Percentiles rank a stretch among this genome's conserved stretches.
Evolutionary conservation across 2,113 vertebrate genomes (phyloP).

Genomic region (Phaetusa simplex): DNA sequence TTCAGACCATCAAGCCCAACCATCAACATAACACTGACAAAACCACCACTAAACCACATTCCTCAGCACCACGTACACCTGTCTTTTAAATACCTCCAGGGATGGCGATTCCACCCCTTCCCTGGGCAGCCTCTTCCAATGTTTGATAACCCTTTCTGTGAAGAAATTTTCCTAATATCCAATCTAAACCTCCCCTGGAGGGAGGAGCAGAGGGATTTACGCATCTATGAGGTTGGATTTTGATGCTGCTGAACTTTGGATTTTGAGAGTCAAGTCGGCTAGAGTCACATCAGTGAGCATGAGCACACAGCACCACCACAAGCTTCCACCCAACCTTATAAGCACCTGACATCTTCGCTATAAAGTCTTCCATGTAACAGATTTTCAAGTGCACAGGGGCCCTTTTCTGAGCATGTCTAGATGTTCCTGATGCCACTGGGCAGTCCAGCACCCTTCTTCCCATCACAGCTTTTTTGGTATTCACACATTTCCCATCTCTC

Average conservation of each 20-base stretch:
- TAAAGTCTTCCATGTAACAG: background rate
- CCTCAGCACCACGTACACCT: too few relatives aligned
- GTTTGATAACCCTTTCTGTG: too few relatives aligned
- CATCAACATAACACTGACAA: too few relatives aligned
- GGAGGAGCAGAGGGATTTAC: background rate
- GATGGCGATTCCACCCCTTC: too few relatives aligned
- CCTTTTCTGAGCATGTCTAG: background rate
- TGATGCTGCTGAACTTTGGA: background rate
- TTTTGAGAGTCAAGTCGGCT: background rate
- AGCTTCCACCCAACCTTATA: background rate
- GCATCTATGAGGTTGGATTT: background rate
- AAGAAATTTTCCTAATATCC: too few relatives aligned
- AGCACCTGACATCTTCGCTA: background rate
- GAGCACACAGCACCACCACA: background rate
- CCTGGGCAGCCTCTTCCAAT: too few relatives aligned
- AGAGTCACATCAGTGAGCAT: background rate
- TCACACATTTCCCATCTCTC: background rate
- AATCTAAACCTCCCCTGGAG: too few relatives aligned
- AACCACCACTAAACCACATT: too few relatives aligned
- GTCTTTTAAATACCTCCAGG: too few relatives aligned
- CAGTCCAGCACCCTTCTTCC: background rate
- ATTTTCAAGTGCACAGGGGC: background rate
- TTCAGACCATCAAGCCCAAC: too few relatives aligned
- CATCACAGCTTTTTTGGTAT: background rate
- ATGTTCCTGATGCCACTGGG: background rate